Base-by-base conservation (phyloP, 2,888 invertebrate genomes). In the Tetheella fluctuosa region DNA sequence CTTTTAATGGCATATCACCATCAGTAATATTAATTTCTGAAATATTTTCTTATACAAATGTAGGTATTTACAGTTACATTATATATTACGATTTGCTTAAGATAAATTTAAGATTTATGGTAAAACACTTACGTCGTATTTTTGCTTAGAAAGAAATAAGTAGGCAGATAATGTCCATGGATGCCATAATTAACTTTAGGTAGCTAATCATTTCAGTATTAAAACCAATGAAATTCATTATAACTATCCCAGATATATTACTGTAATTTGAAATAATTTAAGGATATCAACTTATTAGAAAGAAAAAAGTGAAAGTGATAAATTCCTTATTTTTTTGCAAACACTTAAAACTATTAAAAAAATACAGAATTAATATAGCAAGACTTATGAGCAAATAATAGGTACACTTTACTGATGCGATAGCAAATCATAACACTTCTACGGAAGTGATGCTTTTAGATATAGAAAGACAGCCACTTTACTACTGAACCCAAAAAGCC, bases 401-500 rank as follows among this genome's bases (percentile, higher is more conserved):
- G n/a, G n/a, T n/a, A n/a, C n/a, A n/a, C n/a, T n/a, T 17, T 17
- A 42, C 42, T 17, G 42, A 42, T 17, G n/a, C 17, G 17, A 3
- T 34, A 13, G 4, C 13, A 34, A 34, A 13, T 7, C 13, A 13
- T 34, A 6, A 30, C 10, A 30, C 13, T 34, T 34, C 34, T 30
- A 30, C 7, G 30, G 30, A 30, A 34, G 12, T 3, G 34, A 34
- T 42, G 42, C 42, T 42, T 42, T 8, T 48, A 48, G 20, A 48
- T 2, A 3, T 3, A 6, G 17, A 20, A 4, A n/a, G n/a, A n/a
- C n/a, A 48, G 48, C 10, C 20, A 20, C 20, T 52, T 54, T 57
- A 56, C 57, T 59, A 64, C 56, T 48, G 20, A 20, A 20, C n/a
- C 20, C 6, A 20, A 48, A 48, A n/a, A 20, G 48, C 48, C 48